These are phyloP conservation scores for Megaleporinus macrocephalus DNA, from an alignment of 2,113 vertebrate genomes.

Conservation along the genomic window DNA sequence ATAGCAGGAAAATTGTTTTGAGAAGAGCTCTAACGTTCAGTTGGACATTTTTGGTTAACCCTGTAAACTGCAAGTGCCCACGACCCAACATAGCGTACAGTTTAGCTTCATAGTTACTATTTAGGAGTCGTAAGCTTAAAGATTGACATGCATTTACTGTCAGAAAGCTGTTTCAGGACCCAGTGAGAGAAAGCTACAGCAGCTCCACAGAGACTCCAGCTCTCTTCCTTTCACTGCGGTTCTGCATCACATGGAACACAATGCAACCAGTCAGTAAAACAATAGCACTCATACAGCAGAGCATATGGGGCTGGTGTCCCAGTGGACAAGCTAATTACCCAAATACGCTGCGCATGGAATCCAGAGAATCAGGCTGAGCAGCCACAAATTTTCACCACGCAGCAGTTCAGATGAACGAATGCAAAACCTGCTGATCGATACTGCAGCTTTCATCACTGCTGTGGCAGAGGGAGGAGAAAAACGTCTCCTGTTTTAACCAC, in stretches of 20 bases:
- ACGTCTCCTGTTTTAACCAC: no score
- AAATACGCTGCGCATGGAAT: conserved; percentile 15
- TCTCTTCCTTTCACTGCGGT: background rate
- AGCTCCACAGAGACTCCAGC: background rate
- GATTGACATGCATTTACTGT: background rate
- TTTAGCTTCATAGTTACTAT: no score
- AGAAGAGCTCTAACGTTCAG: background rate
- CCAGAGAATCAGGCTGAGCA: conserved; percentile 37
- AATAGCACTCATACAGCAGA: conserved; percentile 22
- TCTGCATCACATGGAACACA: conserved; percentile 2
- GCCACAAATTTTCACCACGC: background rate
- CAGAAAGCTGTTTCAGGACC: background rate
- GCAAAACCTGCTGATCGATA: background rate
- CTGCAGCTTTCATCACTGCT: background rate
- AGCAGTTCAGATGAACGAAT: background rate
- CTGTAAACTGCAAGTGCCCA: background rate
- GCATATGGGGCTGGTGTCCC: background rate
- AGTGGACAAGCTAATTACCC: background rate
- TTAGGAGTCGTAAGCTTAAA: no score
- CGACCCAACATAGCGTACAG: background rate
- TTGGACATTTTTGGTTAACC: background rate
- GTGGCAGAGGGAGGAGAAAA: background rate
- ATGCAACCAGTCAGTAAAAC: conserved; percentile 17
- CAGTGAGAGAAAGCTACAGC: background rate
- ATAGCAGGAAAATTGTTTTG: background rate